Evolutionary conservation across 2,113 vertebrate genomes (phyloP).

Genomic region (Carassius auratus): DNA sequence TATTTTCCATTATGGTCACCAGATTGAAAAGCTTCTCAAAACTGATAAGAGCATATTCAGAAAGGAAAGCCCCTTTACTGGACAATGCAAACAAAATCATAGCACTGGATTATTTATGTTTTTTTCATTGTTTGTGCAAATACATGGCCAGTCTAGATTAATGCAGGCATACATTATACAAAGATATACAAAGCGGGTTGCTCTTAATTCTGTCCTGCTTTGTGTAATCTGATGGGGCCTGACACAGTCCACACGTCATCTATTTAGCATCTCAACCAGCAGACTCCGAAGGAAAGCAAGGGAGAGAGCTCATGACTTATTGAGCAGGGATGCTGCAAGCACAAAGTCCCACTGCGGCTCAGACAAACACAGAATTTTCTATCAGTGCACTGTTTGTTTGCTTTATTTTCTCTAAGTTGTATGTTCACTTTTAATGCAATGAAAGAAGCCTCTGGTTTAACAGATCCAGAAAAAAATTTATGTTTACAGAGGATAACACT

Average conservation of each 20-base stretch:
- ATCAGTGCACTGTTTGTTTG: slow-evolving; percentile 62
- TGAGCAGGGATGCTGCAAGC: slow-evolving; percentile 57
- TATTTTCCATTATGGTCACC: slow-evolving; percentile 78
- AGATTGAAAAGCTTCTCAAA: slow-evolving; percentile 74
- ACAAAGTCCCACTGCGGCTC: slow-evolving; percentile 54
- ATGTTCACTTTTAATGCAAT: slow-evolving; percentile 46
- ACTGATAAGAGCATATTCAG: slow-evolving; percentile 70
- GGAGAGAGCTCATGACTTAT: slow-evolving; percentile 64
- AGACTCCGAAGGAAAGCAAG: slow-evolving; percentile 52
- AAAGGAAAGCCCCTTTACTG: slow-evolving; percentile 63
- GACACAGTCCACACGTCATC: slow-evolving; percentile 58
- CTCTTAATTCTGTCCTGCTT: slow-evolving; percentile 67
- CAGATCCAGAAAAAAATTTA: slow-evolving; percentile 31
- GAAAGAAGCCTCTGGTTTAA: slow-evolving; percentile 50
- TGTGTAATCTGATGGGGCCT: slow-evolving; percentile 57
- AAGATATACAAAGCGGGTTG: slow-evolving; percentile 60
- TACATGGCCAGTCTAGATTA: slow-evolving; percentile 42
- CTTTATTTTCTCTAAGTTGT: slow-evolving; percentile 52
- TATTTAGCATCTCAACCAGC: slow-evolving; percentile 65
- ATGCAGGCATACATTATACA: slow-evolving; percentile 47
- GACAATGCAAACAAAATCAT: slow-evolving; percentile 63
- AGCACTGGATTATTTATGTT: slow-evolving; percentile 66
- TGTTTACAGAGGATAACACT: slow-evolving; percentile 46
- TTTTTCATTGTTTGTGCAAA: slow-evolving; percentile 28
- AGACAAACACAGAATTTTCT: slow-evolving; percentile 61